Percentiles rank a stretch among this genome's conserved stretches.
These are phyloP conservation scores for Papilio protenor DNA, from an alignment of 2,888 invertebrate species.

Conservation along the genomic window DNA sequence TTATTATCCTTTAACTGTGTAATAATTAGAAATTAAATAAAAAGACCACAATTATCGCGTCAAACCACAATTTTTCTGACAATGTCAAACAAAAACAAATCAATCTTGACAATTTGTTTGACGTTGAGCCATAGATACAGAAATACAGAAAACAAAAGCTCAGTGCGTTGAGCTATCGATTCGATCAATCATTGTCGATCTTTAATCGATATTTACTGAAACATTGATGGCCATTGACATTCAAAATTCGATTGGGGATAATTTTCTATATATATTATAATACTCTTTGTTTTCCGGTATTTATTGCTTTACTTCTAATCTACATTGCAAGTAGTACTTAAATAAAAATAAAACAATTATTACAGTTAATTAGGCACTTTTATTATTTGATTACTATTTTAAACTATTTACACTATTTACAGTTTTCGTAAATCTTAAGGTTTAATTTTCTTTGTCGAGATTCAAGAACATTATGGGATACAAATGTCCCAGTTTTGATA, in stretches of 20 bases:
- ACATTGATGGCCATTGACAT: neutral
- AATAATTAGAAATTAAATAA: neutral
- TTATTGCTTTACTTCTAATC: neutral
- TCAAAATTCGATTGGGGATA: neutral
- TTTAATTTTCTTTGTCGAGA: conserved; percentile 64
- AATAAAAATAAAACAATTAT: neutral
- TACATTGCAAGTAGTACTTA: neutral
- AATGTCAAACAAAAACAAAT: neutral
- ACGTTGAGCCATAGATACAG: neutral
- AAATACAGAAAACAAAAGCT: neutral
- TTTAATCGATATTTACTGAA: neutral
- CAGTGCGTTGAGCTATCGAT: neutral
- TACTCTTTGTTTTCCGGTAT: no score
- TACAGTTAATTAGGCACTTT: conserved; percentile 52
- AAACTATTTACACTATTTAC: conserved; percentile 57
- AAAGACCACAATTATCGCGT: neutral
- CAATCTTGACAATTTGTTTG: neutral
- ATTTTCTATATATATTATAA: no score
- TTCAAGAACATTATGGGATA: conserved; percentile 90
- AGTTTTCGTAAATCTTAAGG: conserved; percentile 33
- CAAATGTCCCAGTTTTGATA: conserved; percentile 89
- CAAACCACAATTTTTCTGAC: neutral
- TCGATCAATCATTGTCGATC: neutral
- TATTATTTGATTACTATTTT: conserved; percentile 50
- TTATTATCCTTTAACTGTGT: neutral